Conservation (phyloP, 2,113 vertebrate genomes). For the Raphicerus campestris region DNA sequence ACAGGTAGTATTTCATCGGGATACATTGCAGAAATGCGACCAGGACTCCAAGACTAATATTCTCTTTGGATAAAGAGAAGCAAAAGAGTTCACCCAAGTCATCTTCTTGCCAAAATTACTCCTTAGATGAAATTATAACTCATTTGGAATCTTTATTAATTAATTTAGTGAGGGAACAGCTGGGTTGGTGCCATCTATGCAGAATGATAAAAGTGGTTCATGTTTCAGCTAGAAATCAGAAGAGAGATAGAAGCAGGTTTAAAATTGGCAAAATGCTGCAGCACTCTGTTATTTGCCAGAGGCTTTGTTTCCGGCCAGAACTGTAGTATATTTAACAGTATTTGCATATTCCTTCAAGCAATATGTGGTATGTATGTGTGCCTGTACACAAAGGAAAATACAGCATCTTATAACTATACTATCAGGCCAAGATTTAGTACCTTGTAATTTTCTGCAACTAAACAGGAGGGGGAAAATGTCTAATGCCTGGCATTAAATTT, state of each 20-base stretch:
- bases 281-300: neutral
- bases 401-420: conserved; percentile 1
- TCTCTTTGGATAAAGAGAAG: conserved; percentile 19
- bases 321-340: neutral
- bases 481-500: conserved; percentile 33
- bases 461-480: neutral
- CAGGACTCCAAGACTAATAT: neutral
- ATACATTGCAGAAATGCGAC: neutral
- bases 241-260: neutral
- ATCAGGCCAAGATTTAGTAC: conserved; percentile 7
- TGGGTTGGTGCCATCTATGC: neutral
- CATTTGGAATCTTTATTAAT: conserved; percentile 48
- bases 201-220: neutral
- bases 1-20: neutral
- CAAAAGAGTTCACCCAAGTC: conserved; percentile 1
- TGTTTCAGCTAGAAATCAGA: neutral
- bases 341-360: neutral
- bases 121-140: conserved; percentile 22
- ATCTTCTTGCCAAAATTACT: conserved; percentile 8
- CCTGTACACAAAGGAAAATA: neutral
- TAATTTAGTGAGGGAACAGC: neutral
- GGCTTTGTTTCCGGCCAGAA: neutral
- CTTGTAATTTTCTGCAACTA: conserved; percentile 16
- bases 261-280: neutral
- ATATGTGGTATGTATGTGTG: neutral